Evolutionary conservation across 2,113 vertebrate genomes (phyloP).

Genomic region (Rattus norvegicus): DNA sequence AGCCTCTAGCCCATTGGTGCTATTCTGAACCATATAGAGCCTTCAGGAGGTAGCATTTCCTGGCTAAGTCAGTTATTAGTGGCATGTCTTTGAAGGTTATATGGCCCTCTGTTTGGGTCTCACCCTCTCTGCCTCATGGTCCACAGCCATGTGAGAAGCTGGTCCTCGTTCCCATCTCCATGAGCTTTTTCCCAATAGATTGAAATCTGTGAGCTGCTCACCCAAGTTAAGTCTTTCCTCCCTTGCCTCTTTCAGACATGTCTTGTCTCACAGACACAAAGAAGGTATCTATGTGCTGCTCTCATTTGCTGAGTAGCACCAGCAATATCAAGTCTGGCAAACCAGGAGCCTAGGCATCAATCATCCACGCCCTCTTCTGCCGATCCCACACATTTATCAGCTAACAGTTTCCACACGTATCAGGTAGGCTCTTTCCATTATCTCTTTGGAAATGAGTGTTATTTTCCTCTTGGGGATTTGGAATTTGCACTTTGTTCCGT

Average conservation of each 20-base stretch:
- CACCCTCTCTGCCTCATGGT: neutral
- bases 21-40: neutral
- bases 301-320: neutral
- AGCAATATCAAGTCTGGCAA: neutral
- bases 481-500: neutral
- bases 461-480: conserved; percentile 27
- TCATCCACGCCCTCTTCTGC: neutral
- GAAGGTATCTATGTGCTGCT: neutral
- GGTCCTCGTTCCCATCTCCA: rapidly evolving
- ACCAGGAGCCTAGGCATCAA: neutral
- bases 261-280: neutral
- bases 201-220: neutral
- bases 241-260: neutral
- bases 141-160: neutral
- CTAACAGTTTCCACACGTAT: neutral
- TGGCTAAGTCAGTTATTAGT: neutral
- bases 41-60: neutral
- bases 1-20: no score
- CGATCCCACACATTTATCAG: neutral
- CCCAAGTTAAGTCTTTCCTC: neutral
- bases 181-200: neutral
- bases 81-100: neutral
- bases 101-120: no score
- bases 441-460: conserved; percentile 5
- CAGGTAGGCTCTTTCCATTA: neutral